Conservation (phyloP, 2,797 vertebrate species). For the Phoeniculus purpureus region DNA sequence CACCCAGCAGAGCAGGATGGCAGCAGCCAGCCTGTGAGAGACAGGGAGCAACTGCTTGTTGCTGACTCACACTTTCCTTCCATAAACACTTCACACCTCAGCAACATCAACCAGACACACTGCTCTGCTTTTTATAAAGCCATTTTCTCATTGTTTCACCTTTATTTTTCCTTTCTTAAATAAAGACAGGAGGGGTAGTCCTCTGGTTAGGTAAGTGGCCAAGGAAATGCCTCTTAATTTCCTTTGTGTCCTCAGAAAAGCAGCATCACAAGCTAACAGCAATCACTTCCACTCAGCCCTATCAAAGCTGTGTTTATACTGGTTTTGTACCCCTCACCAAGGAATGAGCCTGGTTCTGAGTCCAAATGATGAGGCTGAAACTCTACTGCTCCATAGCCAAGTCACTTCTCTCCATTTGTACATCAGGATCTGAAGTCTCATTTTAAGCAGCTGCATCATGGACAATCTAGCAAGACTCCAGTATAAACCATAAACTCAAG, state of each 20-base stretch:
- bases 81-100: neutral
- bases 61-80: neutral
- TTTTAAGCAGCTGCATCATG: slow-evolving; percentile 15
- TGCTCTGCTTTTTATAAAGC: neutral
- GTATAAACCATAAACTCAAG: neutral
- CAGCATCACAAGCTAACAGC: neutral
- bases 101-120: neutral
- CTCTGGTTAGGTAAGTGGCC: neutral
- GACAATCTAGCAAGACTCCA: slow-evolving; percentile 5
- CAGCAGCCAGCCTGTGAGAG: neutral
- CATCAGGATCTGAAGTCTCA: neutral
- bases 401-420: neutral
- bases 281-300: neutral
- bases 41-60: neutral
- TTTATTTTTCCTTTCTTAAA: neutral
- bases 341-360: neutral
- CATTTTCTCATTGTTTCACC: neutral
- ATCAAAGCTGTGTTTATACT: neutral
- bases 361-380: slow-evolving; percentile 17
- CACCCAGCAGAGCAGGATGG: slow-evolving; percentile 1
- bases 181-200: neutral
- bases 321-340: neutral
- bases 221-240: neutral
- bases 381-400: neutral
- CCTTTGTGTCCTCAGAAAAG: neutral